Evolutionary conservation across 2,797 vertebrate species (phyloP).

Genomic region (Danio aesculapii): DNA sequence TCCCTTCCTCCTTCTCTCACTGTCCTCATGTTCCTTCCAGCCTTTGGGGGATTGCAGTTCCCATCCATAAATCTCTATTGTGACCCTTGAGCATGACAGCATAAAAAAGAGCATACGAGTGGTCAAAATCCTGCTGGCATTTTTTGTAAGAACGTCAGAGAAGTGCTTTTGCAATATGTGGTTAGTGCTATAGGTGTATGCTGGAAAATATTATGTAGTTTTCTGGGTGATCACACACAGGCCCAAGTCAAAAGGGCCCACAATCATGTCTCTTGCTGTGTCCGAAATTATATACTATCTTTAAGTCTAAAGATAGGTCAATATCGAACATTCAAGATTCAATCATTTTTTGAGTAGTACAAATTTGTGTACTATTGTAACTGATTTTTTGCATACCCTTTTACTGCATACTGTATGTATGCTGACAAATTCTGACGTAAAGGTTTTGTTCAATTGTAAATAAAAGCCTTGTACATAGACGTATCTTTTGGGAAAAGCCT

Average conservation of each 20-base stretch:
- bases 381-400: no score
- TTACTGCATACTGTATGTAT: no score
- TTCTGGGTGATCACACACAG: not conserved
- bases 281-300: no score
- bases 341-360: no score
- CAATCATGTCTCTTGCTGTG: not conserved
- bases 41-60: conserved; percentile 4
- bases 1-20: not conserved
- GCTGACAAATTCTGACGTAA: no score
- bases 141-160: not conserved
- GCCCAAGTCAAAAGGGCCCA: not conserved
- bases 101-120: not conserved
- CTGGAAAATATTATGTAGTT: not conserved
- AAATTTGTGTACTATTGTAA: no score
- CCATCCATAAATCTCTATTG: conserved; percentile 5
- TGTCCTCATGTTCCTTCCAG: conserved; percentile 32
- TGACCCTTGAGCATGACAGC: not conserved
- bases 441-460: no score
- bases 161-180: not conserved
- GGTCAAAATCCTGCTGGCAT: not conserved
- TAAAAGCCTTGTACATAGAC: no score
- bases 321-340: no score
- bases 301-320: no score
- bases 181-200: not conserved
- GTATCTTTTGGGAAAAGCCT: no score